Conservation (phyloP, 1,140 invertebrate species). For the Bursaphelenchus mucronatus region DNA sequence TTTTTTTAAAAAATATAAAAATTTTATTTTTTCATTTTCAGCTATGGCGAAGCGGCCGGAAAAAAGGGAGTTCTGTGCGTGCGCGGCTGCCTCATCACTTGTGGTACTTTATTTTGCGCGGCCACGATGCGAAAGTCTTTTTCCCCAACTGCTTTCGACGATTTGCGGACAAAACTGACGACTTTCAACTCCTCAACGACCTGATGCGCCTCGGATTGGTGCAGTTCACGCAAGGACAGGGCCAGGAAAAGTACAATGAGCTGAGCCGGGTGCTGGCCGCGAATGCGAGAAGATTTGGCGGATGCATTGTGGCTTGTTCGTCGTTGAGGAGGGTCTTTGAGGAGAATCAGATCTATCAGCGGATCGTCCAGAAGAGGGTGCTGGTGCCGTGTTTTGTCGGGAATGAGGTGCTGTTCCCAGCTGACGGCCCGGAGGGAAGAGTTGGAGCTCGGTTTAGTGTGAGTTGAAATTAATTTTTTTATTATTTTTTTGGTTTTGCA, state of each 20-base stretch:
- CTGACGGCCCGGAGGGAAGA: slow-evolving; percentile 8
- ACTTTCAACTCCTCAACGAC: slow-evolving; percentile 8
- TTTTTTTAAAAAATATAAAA: no score
- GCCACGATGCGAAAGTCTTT: slow-evolving; percentile 14
- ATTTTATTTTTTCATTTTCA: neutral
- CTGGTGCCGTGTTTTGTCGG: neutral
- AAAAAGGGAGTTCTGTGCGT: neutral
- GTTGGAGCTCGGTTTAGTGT: neutral
- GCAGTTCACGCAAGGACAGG: slow-evolving; percentile 7
- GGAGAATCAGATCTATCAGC: slow-evolving; percentile 17
- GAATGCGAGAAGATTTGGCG: slow-evolving; percentile 5
- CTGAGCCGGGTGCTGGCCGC: slow-evolving; percentile 8
- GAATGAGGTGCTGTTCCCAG: slow-evolving; percentile 12
- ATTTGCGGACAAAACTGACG: slow-evolving; percentile 1
- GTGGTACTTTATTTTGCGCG: slow-evolving; percentile 1
- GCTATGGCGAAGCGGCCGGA: slow-evolving; percentile 10
- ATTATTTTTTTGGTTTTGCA: neutral
- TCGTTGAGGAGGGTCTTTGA: slow-evolving; percentile 1
- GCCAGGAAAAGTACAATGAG: slow-evolving; percentile 10
- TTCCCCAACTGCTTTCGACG: slow-evolving; percentile 2
- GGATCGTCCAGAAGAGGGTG: neutral
- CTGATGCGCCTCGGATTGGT: neutral
- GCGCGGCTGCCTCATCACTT: neutral
- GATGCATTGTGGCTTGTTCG: slow-evolving; percentile 9
- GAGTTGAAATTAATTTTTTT: neutral